Evolutionary conservation across 2,888 invertebrate species (phyloP), one percentile per base, ranked within the genome.

Genomic region (Teleogryllus oceanicus): DNA sequence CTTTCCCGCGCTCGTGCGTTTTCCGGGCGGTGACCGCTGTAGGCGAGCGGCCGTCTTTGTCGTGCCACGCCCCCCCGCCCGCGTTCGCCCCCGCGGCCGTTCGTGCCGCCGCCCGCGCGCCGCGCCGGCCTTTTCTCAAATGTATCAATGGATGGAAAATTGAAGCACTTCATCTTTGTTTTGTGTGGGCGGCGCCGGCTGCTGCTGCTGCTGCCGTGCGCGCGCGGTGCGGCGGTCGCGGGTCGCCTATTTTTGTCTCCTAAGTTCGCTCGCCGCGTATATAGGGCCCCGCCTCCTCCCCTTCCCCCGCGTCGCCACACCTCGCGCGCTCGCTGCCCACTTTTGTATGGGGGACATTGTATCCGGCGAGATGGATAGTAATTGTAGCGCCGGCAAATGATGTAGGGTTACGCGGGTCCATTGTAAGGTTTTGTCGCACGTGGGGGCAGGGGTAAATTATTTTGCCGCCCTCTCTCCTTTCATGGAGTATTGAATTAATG

Each of bases 81-180:
- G 13, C 16, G 37, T 37, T 37, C 37, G 37, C 37, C 3, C 62
- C 13, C 62, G 62, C 16, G 16, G 62, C 62, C 62, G 13, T 62
- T n/a, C 62, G 62, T 62, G 62, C 62, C 12, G 62, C 62, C 24
- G 24, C 62, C 11, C n/a, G 51, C 16, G 4, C n/a, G 16, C n/a
- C 16, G 4, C n/a, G 16, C 13, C 16, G n/a, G 62, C n/a, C 62
- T n/a, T 62, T 62, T 62, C 62, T 62, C 62, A 62, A 49, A 79
- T 76, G 76, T 79, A 76, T 77, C 79, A 79, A 79, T 77, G 77
- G 79, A 62, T 62, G 62, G 62, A 62, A 79, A 79, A 79, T 79
- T 79, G 49, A 62, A 76, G 79, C 62, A 79, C 79, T 79, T 79
- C 79, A 79, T 79, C 79, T 76, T 79, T 79, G 79, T 79, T 79